Base-by-base conservation (phyloP, 2,113 vertebrate species). In the Apteryx owenii region DNA sequence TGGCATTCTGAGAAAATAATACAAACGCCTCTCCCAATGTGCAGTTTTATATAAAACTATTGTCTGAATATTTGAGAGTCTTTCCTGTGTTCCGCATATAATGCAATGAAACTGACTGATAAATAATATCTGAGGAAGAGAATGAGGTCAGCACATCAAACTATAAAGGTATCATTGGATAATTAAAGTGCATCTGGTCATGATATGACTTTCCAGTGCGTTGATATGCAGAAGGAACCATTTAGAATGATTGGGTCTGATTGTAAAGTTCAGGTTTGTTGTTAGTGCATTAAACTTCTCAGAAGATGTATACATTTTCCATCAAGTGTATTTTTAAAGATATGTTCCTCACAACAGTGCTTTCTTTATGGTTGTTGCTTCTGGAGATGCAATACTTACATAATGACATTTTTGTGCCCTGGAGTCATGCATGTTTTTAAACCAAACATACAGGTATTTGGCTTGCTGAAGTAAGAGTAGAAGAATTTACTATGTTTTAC, bases 1-100 rank as follows among this genome's bases (percentile, higher is more conserved):
- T 81, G 56, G 36, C 85, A 87, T 95, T 96, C 95, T 94, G 66
- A 96, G 87, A 82, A 95, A 86, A 92, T 70, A 90, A 76, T 88
- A 83, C 64, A 91, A 87, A 91, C 81, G 22, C 33, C 14, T 95
- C 76, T 91, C 40, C 69, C 84, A 36, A 69, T 13, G 42, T 76
- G 44, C 29, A 16, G 48, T 72, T 80, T 77, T 51, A 64, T 46
- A 54, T 65, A 25, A 91, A 89, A 61, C 19, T 65, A 65, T 85
- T 77, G n/a, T 50, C 77, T 92, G 68, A 80, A 94, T 95, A 60
- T 89, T 78, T 91, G 65, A 90, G 76, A 90, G 40, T 75, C 64
- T 70, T 88, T 92, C 20, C 95, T 89, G 40, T 76, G 31, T 89
- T 87, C 82, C 73, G 40, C 61, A 54, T 81, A 48, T 65, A 79